These are phyloP conservation scores for Micoletzkya japonica DNA, from an alignment of 2,888 invertebrate genomes.

Conservation along the genomic window DNA sequence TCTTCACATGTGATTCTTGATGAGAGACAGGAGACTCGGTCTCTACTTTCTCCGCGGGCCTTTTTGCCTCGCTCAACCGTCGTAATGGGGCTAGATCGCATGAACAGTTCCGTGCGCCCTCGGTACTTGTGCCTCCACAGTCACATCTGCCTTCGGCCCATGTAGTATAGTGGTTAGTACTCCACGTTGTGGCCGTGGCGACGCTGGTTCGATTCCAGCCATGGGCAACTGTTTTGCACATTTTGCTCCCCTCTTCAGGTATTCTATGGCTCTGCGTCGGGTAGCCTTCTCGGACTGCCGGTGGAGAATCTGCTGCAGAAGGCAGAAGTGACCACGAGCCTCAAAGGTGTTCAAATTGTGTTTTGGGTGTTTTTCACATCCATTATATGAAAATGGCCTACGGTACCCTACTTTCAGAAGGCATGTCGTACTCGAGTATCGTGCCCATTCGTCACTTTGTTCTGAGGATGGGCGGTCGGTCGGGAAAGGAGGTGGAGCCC, in stretches of 20 bases:
- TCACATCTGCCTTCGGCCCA: too few relatives aligned
- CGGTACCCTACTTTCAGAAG: too few relatives aligned
- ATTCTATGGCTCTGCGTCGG: constrained; percentile 11
- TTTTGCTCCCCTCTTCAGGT: background rate
- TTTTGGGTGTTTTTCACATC: background rate
- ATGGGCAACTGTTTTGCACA: background rate
- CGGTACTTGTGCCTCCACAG: background rate
- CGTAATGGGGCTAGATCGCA: background rate
- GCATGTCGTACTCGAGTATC: too few relatives aligned
- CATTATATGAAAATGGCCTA: too few relatives aligned
- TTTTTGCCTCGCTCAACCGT: too few relatives aligned
- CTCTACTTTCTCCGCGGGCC: too few relatives aligned
- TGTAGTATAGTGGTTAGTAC: too few relatives aligned
- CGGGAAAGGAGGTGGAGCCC: background rate
- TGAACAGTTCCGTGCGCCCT: background rate
- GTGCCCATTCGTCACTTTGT: too few relatives aligned
- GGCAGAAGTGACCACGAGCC: background rate
- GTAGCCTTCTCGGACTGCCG: background rate
- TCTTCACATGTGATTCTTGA: too few relatives aligned
- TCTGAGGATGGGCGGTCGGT: too few relatives aligned
- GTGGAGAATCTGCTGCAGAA: background rate
- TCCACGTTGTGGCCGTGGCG: constrained; percentile 54
- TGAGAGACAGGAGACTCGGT: too few relatives aligned
- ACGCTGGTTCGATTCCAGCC: constrained; percentile 47
- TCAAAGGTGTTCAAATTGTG: background rate